Conservation (phyloP, 2,888 invertebrate genomes). For the Aphidius colemani region DNA sequence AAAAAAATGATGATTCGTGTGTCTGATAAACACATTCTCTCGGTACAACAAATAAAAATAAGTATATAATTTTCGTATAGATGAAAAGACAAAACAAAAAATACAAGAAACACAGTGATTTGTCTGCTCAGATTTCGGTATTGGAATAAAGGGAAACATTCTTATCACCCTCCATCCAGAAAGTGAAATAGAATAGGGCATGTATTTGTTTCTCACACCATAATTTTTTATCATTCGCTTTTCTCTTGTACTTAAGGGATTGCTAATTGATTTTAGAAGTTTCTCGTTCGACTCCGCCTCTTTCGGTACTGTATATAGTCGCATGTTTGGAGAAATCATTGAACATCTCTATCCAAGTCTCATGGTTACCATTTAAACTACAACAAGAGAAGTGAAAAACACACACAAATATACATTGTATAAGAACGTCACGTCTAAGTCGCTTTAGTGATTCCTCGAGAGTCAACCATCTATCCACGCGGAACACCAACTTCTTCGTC, state of each 20-base stretch:
- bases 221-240: constrained; percentile 20
- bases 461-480: constrained; percentile 32
- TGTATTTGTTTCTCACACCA: constrained; percentile 5
- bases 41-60: neutral
- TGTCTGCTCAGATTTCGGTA: constrained; percentile 44
- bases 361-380: constrained; percentile 19
- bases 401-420: constrained; percentile 8
- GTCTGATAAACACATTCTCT: neutral
- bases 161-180: constrained; percentile 30
- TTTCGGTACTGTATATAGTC: constrained; percentile 16
- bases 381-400: neutral
- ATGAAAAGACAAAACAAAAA: no score
- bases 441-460: constrained; percentile 42
- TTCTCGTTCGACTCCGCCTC: constrained; percentile 36
- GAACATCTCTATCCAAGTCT: neutral
- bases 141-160: constrained; percentile 46
- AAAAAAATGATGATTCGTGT: neutral
- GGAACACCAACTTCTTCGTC: constrained; percentile 26
- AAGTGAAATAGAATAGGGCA: neutral
- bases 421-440: constrained; percentile 35
- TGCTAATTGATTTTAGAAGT: constrained; percentile 60
- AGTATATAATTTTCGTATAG: neutral
- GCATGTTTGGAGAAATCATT: constrained; percentile 16
- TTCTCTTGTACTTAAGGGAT: constrained; percentile 44
- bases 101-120: constrained; percentile 45